These are phyloP conservation scores for Esox lucius DNA, from an alignment of 2,797 vertebrate genomes.

Conservation along the genomic window DNA sequence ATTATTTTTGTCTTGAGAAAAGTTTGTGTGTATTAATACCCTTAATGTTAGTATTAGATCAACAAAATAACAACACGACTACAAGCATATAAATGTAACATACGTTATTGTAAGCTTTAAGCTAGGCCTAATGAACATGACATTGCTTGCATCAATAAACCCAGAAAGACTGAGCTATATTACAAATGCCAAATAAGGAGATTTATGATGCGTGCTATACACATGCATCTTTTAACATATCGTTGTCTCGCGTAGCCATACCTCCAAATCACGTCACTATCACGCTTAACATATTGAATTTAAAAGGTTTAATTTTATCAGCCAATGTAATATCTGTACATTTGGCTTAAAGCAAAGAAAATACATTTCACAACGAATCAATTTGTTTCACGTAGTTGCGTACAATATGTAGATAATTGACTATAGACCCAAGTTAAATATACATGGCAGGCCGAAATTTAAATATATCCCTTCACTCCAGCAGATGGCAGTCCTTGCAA, in stretches of 20 bases:
- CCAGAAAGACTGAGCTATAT: background rate
- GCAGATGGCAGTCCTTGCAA: conserved; percentile 67
- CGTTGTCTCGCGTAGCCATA: no score
- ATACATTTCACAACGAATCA: background rate
- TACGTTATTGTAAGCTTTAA: background rate
- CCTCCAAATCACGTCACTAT: no score
- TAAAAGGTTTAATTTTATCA: background rate
- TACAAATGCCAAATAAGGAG: background rate
- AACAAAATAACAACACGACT: background rate
- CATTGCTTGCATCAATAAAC: background rate
- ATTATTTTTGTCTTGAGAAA: background rate
- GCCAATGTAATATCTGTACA: background rate
- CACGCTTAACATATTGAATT: background rate
- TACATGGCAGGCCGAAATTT: background rate
- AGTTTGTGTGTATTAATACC: no score
- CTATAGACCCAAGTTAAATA: background rate
- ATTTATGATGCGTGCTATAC: background rate
- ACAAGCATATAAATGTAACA: background rate
- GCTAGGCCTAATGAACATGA: background rate
- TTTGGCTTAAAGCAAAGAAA: background rate
- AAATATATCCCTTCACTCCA: conserved; percentile 32
- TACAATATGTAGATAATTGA: background rate
- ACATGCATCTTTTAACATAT: background rate
- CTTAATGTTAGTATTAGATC: background rate
- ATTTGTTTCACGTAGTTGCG: background rate